These are phyloP conservation scores for Bombus soroeensis DNA, from an alignment of 1,140 invertebrate species.

Conservation along the genomic window DNA sequence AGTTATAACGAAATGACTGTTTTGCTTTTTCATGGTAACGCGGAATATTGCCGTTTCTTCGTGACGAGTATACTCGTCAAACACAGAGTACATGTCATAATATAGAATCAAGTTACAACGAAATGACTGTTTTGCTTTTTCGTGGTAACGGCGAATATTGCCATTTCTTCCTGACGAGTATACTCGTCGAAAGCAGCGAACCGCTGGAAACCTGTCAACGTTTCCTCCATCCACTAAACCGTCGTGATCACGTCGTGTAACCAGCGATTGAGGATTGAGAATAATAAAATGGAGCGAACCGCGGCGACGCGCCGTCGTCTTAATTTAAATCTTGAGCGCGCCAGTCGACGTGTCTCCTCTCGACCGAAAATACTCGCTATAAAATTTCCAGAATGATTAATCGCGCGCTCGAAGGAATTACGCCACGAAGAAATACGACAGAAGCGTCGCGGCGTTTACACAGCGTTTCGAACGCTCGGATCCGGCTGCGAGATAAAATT, in stretches of 20 bases:
- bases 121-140: too few species aligned
- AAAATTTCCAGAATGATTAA: slow-evolving; percentile 5
- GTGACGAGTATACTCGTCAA: too few species aligned
- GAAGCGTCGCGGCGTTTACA: slow-evolving; percentile 26
- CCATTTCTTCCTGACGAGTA: too few species aligned
- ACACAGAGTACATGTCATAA: too few species aligned
- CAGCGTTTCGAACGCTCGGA: background rate
- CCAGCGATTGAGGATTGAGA: background rate
- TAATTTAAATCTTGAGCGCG: background rate
- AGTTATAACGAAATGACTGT: too few species aligned
- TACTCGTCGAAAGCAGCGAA: too few species aligned
- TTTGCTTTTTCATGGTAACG: fast-evolving
- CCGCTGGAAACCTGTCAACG: too few species aligned
- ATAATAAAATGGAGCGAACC: too few species aligned
- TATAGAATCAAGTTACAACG: too few species aligned
- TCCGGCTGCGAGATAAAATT: slow-evolving; percentile 38
- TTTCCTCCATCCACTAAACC: too few species aligned
- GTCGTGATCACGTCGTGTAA: too few species aligned
- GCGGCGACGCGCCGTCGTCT: background rate
- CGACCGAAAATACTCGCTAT: background rate
- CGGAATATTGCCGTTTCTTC: too few species aligned
- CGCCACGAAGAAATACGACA: background rate
- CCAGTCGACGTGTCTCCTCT: background rate
- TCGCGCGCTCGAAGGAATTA: background rate
- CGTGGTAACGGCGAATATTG: fast-evolving